Evolutionary conservation across 64 coral and sea anemone genomes (phyloP).

Genomic region (Porites lutea): DNA sequence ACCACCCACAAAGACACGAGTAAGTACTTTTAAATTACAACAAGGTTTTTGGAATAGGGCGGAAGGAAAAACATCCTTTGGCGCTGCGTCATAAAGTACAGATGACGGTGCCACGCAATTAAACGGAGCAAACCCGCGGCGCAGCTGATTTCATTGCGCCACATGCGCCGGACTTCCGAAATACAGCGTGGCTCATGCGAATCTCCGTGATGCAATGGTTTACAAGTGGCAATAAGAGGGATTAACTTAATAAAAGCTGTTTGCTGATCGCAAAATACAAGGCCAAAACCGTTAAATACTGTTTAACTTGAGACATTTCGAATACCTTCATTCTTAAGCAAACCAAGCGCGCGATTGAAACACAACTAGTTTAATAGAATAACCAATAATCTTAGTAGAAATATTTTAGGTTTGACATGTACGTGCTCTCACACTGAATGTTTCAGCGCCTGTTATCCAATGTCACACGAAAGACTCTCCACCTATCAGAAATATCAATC

Average conservation of each 20-base stretch:
- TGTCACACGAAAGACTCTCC: conserved; percentile 30
- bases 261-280: conserved; percentile 42
- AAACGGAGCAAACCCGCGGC: conserved; percentile 19
- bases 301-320: not conserved
- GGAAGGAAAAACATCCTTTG: conserved; percentile 4
- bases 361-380: not conserved
- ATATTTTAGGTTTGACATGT: not conserved
- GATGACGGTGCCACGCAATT: not conserved
- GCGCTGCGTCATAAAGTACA: conserved; percentile 3
- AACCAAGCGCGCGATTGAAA: not conserved
- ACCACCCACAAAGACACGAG: conserved; percentile 32
- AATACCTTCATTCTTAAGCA: not conserved
- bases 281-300: conserved; percentile 19
- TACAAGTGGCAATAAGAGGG: conserved; percentile 58
- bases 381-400: not conserved
- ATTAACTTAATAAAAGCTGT: conserved; percentile 35
- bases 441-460: not conserved
- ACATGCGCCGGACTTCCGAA: not conserved
- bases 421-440: not conserved
- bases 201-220: conserved; percentile 30
- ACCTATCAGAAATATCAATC: conserved; percentile 30
- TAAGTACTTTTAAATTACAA: conserved; percentile 45
- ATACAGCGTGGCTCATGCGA: not conserved
- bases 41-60: conserved; percentile 1
- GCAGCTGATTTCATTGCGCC: conserved; percentile 5